Conservation (phyloP, 2,797 vertebrate genomes). For the Bradypodion ventrale region DNA sequence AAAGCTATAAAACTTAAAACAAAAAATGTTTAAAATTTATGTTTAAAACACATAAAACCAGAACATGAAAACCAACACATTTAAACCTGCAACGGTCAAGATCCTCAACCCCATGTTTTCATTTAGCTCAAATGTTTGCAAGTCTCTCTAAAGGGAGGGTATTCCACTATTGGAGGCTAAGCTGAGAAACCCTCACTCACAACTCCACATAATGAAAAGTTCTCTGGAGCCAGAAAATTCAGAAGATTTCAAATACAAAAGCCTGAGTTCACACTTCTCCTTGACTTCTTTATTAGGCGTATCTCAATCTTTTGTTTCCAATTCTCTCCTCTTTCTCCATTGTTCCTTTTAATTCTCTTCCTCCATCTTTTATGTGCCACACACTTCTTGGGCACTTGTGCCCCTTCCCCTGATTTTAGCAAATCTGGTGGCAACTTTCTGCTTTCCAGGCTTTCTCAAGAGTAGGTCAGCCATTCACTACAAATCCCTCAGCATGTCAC, state of each 20-base stretch:
- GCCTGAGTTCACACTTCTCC: background rate
- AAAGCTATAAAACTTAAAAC: too few relatives aligned
- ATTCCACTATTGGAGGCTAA: background rate
- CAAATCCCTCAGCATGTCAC: background rate
- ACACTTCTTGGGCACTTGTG: background rate
- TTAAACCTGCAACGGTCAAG: background rate
- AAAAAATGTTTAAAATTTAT: too few relatives aligned
- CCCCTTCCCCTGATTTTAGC: background rate
- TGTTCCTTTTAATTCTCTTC: background rate
- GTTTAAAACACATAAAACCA: too few relatives aligned
- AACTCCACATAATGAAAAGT: background rate
- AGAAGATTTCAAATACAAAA: background rate
- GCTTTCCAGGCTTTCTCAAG: background rate
- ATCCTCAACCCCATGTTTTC: background rate
- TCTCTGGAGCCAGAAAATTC: background rate
- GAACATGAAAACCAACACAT: background rate
- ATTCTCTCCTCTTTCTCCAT: background rate
- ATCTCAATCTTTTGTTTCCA: too few relatives aligned
- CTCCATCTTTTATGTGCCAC: background rate
- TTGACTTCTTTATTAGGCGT: too few relatives aligned
- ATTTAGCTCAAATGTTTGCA: background rate
- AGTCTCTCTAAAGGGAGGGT: too few relatives aligned
- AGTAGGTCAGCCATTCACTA: background rate
- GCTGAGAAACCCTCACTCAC: background rate
- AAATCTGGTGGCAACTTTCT: background rate